phyloP scores from a whole-genome alignment of 1,140 invertebrate species.

The Euschistus heros region DNA sequence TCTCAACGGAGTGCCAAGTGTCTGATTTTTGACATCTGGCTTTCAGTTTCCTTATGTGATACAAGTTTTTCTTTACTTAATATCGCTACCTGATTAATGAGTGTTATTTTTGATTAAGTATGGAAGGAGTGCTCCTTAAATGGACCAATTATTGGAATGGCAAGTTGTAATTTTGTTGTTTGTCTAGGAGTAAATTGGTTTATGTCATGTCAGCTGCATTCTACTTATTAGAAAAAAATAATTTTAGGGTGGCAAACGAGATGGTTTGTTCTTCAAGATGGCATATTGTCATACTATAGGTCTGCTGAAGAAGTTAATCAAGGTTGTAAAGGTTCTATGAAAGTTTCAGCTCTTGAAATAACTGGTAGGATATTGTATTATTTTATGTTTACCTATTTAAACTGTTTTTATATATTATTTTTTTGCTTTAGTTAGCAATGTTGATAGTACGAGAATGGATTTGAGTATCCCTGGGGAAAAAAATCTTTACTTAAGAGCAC shows the following conservation, averaged over 20 bases:
- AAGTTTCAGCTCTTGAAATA: constrained; percentile 72
- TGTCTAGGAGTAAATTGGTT: constrained; percentile 17
- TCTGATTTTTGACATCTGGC: constrained; percentile 8
- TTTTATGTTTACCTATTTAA: background rate
- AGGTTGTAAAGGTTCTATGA: constrained; percentile 74
- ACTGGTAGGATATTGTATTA: constrained; percentile 43
- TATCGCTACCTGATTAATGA: background rate
- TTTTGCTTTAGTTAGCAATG: constrained; percentile 49
- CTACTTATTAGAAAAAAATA: background rate
- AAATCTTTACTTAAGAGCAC: constrained; percentile 59
- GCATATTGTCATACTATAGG: constrained; percentile 69
- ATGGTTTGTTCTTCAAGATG: constrained; percentile 74
- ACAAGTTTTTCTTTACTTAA: background rate
- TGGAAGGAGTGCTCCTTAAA: constrained; percentile 68
- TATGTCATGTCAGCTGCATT: background rate
- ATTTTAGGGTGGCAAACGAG: constrained; percentile 67
- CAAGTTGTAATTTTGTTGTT: constrained; percentile 33
- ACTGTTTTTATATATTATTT: background rate
- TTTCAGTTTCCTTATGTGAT: background rate
- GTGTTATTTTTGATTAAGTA: constrained; percentile 30
- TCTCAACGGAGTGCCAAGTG: background rate
- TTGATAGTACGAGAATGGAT: constrained; percentile 60
- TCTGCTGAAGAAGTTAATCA: constrained; percentile 71
- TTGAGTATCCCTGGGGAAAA: constrained; percentile 71
- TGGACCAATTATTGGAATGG: constrained; percentile 78